phyloP scores from a whole-genome alignment of 1,140 invertebrate genomes.

The Agraylea sexmaculata region DNA sequence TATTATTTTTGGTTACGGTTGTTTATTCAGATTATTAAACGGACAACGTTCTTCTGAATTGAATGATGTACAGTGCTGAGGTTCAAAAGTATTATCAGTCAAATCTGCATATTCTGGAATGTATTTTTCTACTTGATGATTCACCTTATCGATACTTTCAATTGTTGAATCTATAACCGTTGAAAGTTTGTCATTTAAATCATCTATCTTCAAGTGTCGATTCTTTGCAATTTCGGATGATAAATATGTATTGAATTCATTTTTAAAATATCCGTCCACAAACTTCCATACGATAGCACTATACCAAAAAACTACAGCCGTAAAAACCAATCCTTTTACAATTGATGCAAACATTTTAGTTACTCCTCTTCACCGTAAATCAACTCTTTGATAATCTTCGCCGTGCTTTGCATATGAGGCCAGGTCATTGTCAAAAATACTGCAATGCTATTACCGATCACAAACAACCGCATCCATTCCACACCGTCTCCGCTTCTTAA shows the following conservation, averaged over 20 bases:
- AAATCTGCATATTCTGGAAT: conserved; percentile 10
- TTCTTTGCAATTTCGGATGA: conserved; percentile 29
- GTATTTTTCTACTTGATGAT: conserved; percentile 4
- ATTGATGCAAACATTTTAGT: conserved; percentile 30
- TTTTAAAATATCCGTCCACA: conserved; percentile 41
- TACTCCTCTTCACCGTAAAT: conserved; percentile 24
- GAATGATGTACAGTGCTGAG: no score
- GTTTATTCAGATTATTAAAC: no score
- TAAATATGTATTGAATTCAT: conserved; percentile 37
- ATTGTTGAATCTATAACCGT: conserved; percentile 1
- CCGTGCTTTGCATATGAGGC: conserved; percentile 39
- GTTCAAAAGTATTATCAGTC: neutral
- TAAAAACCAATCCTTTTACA: conserved; percentile 33
- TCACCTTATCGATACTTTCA: neutral
- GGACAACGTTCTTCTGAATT: no score
- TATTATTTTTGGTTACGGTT: no score
- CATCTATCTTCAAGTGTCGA: conserved; percentile 25
- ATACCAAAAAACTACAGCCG: conserved; percentile 39
- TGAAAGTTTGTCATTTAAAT: neutral
- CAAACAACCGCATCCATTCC: conserved; percentile 46
- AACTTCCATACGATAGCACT: conserved; percentile 38
- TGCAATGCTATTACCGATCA: conserved; percentile 43
- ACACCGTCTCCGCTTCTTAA: conserved; percentile 40
- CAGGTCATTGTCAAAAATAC: conserved; percentile 43
- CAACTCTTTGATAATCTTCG: conserved; percentile 30